Conservation (phyloP, 2,888 invertebrate genomes). For the Cryptus armator region DNA sequence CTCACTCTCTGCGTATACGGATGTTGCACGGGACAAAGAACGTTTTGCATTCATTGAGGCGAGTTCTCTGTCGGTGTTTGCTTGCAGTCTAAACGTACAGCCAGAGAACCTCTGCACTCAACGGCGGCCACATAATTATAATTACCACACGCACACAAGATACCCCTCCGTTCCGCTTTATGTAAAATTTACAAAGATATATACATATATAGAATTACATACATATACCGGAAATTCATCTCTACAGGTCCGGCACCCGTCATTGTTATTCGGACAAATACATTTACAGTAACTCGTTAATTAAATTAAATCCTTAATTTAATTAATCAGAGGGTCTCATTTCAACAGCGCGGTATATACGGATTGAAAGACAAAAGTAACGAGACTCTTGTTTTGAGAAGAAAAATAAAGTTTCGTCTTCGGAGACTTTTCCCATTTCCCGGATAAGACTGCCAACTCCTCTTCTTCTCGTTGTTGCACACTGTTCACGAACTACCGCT, state of each 20-base stretch:
- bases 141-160: constrained; percentile 38
- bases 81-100: constrained; percentile 51
- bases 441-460: neutral
- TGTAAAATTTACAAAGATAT: constrained; percentile 38
- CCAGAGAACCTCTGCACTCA: constrained; percentile 46
- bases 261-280: constrained; percentile 29
- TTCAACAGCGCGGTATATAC: neutral
- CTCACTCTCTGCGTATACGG: neutral
- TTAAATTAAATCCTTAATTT: constrained; percentile 4
- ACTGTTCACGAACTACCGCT: constrained; percentile 33
- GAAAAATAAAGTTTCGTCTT: neutral
- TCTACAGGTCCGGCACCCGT: constrained; percentile 19
- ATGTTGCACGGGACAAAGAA: constrained; percentile 57
- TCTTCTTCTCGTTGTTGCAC: constrained; percentile 1
- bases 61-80: constrained; percentile 45
- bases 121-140: constrained; percentile 55
- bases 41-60: constrained; percentile 63
- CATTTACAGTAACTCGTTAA: constrained; percentile 32
- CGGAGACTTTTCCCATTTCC: constrained; percentile 24
- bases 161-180: neutral
- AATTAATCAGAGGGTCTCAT: neutral
- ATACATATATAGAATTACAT: neutral
- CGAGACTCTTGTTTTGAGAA: neutral
- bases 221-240: constrained; percentile 9
- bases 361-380: neutral